These are phyloP conservation scores for Pantala flavescens DNA, from an alignment of 1,140 invertebrate species.

Conservation along the genomic window DNA sequence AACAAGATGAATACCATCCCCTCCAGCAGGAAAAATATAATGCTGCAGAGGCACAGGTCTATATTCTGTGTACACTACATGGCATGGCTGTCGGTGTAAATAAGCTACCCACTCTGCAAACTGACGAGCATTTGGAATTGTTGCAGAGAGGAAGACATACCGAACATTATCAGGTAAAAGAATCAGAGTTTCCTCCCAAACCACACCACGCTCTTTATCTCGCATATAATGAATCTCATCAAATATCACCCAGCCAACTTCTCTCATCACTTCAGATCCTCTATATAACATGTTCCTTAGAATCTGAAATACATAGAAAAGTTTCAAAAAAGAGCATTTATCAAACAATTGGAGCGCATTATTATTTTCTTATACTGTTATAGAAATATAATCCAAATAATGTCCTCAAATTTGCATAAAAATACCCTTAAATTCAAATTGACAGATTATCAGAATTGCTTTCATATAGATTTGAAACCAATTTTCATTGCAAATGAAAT, in stretches of 20 bases:
- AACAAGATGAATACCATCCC: conserved; percentile 91
- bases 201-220: conserved; percentile 96
- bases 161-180: conserved; percentile 95
- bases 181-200: conserved; percentile 99
- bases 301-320: conserved; percentile 51
- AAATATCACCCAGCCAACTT: conserved; percentile 99
- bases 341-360: no score
- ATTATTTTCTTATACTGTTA: no score
- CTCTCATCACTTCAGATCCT: conserved; percentile 94
- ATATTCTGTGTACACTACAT: conserved; percentile 98
- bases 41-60: conserved; percentile 95
- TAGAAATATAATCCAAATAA: no score
- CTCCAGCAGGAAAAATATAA: conserved; percentile 92
- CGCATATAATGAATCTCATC: conserved; percentile 99
- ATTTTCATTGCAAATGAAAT: no score
- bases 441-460: no score
- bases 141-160: conserved; percentile 98
- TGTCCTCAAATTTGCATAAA: no score
- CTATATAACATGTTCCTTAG: conserved; percentile 96
- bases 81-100: conserved; percentile 93
- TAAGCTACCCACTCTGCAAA: conserved; percentile 98
- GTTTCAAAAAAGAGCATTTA: conserved; percentile 16
- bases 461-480: no score
- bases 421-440: no score
- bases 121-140: conserved; percentile 96